Conservation (phyloP, 2,888 invertebrate species). For the Hypercompe scribonia region DNA sequence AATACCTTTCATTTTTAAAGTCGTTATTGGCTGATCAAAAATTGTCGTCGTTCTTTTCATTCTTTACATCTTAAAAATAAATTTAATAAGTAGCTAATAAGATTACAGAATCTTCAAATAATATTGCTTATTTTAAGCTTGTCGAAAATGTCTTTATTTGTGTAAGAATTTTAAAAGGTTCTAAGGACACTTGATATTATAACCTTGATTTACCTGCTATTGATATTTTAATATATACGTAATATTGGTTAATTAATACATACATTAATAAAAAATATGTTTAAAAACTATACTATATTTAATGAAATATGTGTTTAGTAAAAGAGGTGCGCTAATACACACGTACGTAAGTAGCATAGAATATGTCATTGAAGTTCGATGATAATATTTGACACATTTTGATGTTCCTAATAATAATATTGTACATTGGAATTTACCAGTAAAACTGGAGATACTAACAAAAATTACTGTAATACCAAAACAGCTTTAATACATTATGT, state of each 20-base stretch:
- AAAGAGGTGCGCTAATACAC: neutral
- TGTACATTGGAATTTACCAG: conserved; percentile 57
- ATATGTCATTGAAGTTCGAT: neutral
- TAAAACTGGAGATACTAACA: conserved; percentile 70
- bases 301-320: neutral
- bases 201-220: neutral
- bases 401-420: neutral
- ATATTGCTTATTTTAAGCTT: neutral
- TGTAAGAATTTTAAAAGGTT: neutral
- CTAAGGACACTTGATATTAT: neutral
- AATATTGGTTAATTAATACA: too few relatives aligned
- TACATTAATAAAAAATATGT: too few relatives aligned
- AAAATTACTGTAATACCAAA: conserved; percentile 65
- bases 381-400: neutral
- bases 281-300: too few relatives aligned
- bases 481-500: conserved; percentile 66
- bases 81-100: neutral
- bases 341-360: rapidly evolving
- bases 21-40: neutral
- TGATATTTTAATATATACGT: too few relatives aligned
- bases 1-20: too few relatives aligned
- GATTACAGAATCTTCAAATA: neutral
- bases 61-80: neutral
- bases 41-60: neutral
- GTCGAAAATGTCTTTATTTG: neutral